Evolutionary conservation across 1,140 invertebrate genomes (phyloP), one percentile per base, ranked within the genome.

Genomic region (Spodoptera frugiperda): DNA sequence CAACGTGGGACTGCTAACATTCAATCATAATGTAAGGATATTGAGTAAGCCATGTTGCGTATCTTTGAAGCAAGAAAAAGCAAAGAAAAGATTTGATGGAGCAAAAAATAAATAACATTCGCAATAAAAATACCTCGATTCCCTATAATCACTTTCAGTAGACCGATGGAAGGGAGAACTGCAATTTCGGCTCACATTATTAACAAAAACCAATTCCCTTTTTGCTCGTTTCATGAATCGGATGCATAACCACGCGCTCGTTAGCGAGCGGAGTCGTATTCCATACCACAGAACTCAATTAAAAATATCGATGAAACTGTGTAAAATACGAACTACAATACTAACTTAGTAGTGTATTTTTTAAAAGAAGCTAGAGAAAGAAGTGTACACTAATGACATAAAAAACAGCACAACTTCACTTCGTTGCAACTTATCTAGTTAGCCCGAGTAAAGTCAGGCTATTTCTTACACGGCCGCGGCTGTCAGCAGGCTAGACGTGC

Each of bases 371-470:
- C 61, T 46, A 63, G 46, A n/a, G 19, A 68, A 51, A 8, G 19
- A 30, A 68, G 2, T 6, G 33, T 39, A 6, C 6, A 30, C 49
- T 51, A 68, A 30, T 54, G 54, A 48, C 5, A 12, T 17, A 14
- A 9, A 55, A 53, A 71, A 39, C 14, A 17, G 25, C 33, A 14
- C 49, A 48, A 57, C 15, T 67, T 53, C 19, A 68, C 49, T 48
- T 71, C 14, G 15, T 49, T 73, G 53, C 46, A 59, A 73, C 33
- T 57, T 57, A 75, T 70, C 72, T 71, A 51, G 63, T 79, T 76
- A 79, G 54, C 53, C 71, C 59, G 15, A 68, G 54, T 79, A 79
- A 71, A 70, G 65, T 21, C 46, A 51, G 51, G 49, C 30, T 57
- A 67, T 73, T 73, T 49, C 71, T 59, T 73, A 46, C 44, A 59